These are phyloP conservation scores for Formicarius rufipectus DNA, from an alignment of 2,113 vertebrate species.

Conservation along the genomic window DNA sequence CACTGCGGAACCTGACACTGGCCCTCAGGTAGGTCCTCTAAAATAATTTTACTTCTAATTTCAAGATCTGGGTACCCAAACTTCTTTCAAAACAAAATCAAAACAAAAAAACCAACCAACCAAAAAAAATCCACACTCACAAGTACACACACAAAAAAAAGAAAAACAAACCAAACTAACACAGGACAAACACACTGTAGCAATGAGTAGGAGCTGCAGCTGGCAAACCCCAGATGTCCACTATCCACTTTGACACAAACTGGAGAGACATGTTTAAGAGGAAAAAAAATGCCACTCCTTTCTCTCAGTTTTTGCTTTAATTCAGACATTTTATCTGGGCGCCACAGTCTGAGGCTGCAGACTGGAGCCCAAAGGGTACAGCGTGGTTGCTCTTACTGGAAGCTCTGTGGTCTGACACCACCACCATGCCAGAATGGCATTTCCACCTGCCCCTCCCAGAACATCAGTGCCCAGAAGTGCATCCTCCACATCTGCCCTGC, in stretches of 20 bases:
- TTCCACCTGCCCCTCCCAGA: neutral
- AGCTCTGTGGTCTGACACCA: neutral
- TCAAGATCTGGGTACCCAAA: neutral
- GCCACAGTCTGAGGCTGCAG: neutral
- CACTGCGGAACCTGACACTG: neutral
- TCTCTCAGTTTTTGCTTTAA: neutral
- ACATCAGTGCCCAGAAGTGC: neutral
- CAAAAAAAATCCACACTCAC: neutral
- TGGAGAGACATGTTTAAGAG: neutral
- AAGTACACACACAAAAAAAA: neutral
- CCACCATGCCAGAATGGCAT: fast-evolving
- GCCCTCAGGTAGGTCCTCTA: neutral
- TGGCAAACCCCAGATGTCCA: neutral
- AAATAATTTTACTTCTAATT: neutral
- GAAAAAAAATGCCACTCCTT: neutral
- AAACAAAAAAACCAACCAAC: neutral
- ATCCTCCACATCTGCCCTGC: neutral
- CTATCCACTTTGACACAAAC: neutral
- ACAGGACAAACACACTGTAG: fast-evolving
- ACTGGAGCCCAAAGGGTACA: neutral
- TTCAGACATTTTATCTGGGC: neutral
- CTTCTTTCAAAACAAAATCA: neutral
- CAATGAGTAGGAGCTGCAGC: neutral
- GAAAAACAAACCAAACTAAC: neutral
- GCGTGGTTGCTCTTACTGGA: neutral